Evolutionary conservation across 1,140 invertebrate species (phyloP), one percentile per base, ranked within the genome.

Genomic region (Orchesella cincta): DNA sequence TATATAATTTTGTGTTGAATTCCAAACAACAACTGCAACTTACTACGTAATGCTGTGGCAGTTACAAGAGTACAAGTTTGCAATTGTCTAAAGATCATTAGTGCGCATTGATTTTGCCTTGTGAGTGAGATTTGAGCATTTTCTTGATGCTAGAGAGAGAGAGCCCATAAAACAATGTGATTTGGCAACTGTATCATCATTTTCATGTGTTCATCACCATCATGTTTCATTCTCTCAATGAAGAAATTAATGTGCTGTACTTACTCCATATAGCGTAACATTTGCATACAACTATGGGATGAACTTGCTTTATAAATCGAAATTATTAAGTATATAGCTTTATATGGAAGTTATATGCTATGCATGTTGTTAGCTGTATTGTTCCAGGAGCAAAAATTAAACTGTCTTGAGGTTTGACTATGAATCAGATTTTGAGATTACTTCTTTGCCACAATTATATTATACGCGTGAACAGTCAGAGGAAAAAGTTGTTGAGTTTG

Each of bases 401-500:
- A 67, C 23, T 31, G 29, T 31, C 62, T 57, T 31, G 23, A 29
- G 8, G 23, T 67, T 33, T 67, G 62, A 67, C 29, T 67, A 67
- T 67, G 62, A 67, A 67, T 67, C 62, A 67, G 62, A 67, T 67
- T 33, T 67, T 33, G 26, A 67, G 62, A 67, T 67, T 67, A 67
- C 62, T 67, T 67, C 62, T 67, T 67, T 67, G 62, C 8, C 62
- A 67, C 62, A 67, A 67, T 67, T 67, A 67, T 67, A 67, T 67
- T 67, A 67, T 67, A 31, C 62, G 62, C 62, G 62, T 67, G 62
- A 67, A 67, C 26, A 67, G 62, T 67, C 62, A 67, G 62, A 23
- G 33, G 62, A 67, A 67, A 67, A 67, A 67, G 62, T 67, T 67
- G 62, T 67, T 67, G 8, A 8, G 23, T 67, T 67, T 67, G 62